Evolutionary conservation across 2,113 vertebrate genomes (phyloP), one percentile per base, ranked within the genome.

Genomic region (Turnix velox): DNA sequence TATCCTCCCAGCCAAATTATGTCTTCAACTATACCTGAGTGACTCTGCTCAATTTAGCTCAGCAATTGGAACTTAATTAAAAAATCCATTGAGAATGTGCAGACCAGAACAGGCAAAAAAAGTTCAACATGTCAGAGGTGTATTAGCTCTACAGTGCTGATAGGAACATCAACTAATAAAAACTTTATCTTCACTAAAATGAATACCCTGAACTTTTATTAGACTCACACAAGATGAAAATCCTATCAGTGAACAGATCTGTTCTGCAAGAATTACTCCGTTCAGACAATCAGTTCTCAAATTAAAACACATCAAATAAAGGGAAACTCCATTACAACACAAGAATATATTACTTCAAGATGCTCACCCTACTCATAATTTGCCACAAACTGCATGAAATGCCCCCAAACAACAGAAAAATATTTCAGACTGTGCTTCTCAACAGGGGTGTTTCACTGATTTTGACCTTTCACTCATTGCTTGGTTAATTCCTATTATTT

Each of bases 1-100:
- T n/a, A 90, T 75, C 75, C 31, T 52, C 78, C 57, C 77, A 94
- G 80, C 33, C 40, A 88, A 84, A 93, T 90, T 65, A 81, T 35
- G 18, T 87, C 73, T 91, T 88, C 77, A 90, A 49, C 66, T 65
- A 68, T 61, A 93, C 73, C 80, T 75, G 62, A 94, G 45, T 49
- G 73, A 66, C 40, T 81, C 48, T 75, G 30, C 49, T 91, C 61
- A 82, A 87, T 90, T 88, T 81, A 92, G 37, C 23, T 78, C 45
- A 84, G 76, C 68, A 78, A 65, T 1, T 65, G 79, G 69, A 88
- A 81, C 66, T 88, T 88, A 84, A 93, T 96, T 93, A 88, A 81
- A 69, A 91, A 72, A 65, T 90, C 57, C 61, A 25, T 63, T 90
- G 61, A 49, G 77, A 93, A 84, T 39, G 9, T 18, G 45, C 27